Conservation (phyloP, 2,113 vertebrate species). For the Shinisaurus crocodilurus region DNA sequence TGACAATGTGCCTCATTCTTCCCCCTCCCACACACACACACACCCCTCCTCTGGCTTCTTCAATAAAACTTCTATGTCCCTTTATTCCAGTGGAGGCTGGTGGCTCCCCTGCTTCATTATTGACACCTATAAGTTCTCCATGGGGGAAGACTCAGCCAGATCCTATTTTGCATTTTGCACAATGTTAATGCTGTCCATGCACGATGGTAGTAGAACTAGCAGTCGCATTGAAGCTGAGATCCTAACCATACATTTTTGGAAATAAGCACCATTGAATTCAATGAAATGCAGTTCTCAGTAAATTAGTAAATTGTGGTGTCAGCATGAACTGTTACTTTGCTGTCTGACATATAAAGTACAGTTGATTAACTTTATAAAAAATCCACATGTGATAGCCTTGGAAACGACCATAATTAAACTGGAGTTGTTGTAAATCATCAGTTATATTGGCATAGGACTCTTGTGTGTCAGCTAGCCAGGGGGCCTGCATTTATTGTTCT, state of each 20-base stretch:
- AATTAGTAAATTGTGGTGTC: background rate
- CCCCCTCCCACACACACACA: too few relatives aligned
- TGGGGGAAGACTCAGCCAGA: background rate
- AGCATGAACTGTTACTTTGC: background rate
- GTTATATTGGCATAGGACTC: background rate
- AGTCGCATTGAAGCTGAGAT: background rate
- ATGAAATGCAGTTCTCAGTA: background rate
- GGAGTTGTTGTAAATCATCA: background rate
- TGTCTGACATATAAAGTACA: constrained; percentile 15
- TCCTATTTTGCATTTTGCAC: background rate
- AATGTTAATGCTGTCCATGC: background rate
- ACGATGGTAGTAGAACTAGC: background rate
- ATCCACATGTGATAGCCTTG: background rate
- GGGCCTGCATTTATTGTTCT: background rate
- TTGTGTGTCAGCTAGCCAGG: background rate
- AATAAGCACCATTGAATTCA: background rate
- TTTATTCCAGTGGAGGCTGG: too few relatives aligned
- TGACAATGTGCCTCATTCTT: background rate
- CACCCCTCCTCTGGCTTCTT: background rate
- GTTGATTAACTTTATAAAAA: background rate
- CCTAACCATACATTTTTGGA: background rate
- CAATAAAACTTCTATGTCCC: background rate
- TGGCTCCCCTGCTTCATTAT: too few relatives aligned
- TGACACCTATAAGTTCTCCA: background rate
- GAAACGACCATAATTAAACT: background rate